Evolutionary conservation across 2,113 vertebrate genomes (phyloP).

Genomic region (Zootoca vivipara): DNA sequence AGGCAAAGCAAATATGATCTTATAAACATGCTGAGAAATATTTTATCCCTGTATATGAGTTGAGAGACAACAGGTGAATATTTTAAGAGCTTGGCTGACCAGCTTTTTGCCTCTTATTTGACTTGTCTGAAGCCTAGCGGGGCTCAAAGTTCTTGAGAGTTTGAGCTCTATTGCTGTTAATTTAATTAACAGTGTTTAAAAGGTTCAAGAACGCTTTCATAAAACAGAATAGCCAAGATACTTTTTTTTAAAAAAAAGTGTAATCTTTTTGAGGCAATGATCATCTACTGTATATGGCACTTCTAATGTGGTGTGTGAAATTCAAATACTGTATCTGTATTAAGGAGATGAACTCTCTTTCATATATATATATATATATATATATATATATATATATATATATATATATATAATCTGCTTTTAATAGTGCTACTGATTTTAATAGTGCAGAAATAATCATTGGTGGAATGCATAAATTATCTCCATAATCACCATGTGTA

Average conservation of each 20-base stretch:
- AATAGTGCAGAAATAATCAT: fast-evolving
- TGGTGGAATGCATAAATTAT: not conserved
- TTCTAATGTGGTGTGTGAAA: not conserved
- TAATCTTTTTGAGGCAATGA: not conserved
- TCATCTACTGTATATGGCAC: not conserved
- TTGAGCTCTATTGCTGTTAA: not conserved
- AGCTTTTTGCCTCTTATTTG: not conserved
- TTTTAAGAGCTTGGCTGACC: not conserved
- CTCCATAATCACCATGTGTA: not conserved
- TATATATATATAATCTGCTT: not conserved
- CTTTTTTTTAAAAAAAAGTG: not conserved
- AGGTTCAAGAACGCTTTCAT: not conserved
- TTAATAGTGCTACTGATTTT: not conserved
- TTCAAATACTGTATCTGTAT: not conserved
- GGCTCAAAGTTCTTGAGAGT: not conserved
- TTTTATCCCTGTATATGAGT: not conserved
- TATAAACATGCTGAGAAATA: not conserved
- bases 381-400: no score
- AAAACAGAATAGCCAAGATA: not conserved
- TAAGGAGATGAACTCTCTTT: no score
- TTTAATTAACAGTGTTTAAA: not conserved
- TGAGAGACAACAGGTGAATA: not conserved
- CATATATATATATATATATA: not conserved
- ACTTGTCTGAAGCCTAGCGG: not conserved
- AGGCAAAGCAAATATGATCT: not conserved